Evolutionary conservation across 2,888 invertebrate species (phyloP).

Genomic region (Bembecia ichneumoniformis): DNA sequence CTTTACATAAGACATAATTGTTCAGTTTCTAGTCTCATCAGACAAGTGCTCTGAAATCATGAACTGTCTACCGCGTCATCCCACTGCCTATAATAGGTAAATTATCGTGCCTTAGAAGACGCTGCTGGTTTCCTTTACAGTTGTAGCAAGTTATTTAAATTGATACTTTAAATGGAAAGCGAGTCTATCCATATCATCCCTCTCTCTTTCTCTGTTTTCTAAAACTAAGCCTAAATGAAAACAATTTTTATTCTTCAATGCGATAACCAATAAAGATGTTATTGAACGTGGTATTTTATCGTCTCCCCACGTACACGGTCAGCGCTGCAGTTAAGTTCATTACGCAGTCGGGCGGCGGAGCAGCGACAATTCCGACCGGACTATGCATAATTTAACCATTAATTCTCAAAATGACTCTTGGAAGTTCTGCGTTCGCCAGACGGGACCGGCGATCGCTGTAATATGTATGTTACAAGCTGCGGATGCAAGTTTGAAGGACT

Average conservation of each 20-base stretch:
- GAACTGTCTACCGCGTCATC: slow-evolving; percentile 4
- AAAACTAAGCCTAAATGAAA: too few species aligned
- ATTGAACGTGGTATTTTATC: slow-evolving; percentile 38
- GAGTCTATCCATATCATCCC: too few species aligned
- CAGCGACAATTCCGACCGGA: slow-evolving; percentile 58
- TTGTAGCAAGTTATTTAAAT: too few species aligned
- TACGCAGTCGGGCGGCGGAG: slow-evolving; percentile 50
- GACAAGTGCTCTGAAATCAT: slow-evolving; percentile 10
- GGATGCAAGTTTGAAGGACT: slow-evolving; percentile 37
- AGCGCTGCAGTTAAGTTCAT: slow-evolving; percentile 43
- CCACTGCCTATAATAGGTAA: not conserved
- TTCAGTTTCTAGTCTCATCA: too few species aligned
- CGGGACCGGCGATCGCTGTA: slow-evolving; percentile 47
- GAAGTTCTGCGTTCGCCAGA: slow-evolving; percentile 52
- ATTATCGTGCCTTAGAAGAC: too few species aligned
- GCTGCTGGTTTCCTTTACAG: too few species aligned
- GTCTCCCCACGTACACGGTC: slow-evolving; percentile 34
- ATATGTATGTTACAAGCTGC: slow-evolving; percentile 39
- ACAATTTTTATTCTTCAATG: too few species aligned
- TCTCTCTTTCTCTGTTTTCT: too few species aligned
- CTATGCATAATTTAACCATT: slow-evolving; percentile 67
- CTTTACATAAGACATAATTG: too few species aligned
- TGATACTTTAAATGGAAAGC: too few species aligned
- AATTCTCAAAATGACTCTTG: slow-evolving; percentile 63
- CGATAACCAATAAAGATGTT: slow-evolving; percentile 22